These are phyloP conservation scores for Oeneis ivallda DNA, from an alignment of 2,888 invertebrate genomes.

Conservation along the genomic window DNA sequence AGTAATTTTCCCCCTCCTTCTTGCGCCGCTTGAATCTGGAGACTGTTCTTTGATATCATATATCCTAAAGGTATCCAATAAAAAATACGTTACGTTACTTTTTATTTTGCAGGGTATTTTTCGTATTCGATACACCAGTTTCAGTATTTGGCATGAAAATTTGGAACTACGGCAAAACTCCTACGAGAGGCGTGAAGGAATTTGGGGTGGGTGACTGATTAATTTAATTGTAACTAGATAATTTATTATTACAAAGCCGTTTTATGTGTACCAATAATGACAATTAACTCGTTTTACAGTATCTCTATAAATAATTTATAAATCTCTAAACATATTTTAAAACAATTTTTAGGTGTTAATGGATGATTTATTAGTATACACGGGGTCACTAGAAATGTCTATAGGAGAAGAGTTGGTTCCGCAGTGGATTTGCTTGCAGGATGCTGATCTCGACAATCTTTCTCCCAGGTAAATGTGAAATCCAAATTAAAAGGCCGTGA, in stretches of 20 bases:
- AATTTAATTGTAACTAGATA: background rate
- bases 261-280: background rate
- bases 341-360: constrained; percentile 83
- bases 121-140: constrained; percentile 89
- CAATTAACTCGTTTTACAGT: too few relatives aligned
- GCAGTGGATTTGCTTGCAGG: constrained; percentile 71
- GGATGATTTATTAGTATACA: constrained; percentile 90
- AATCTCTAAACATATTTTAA: too few relatives aligned
- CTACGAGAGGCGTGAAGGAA: constrained; percentile 89
- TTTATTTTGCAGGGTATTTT: constrained; percentile 83
- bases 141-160: constrained; percentile 88
- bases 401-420: constrained; percentile 59
- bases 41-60: background rate
- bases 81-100: background rate
- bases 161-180: constrained; percentile 93
- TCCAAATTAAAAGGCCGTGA: too few relatives aligned
- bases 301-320: too few relatives aligned
- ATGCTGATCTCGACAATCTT: constrained; percentile 58
- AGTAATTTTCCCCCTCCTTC: too few relatives aligned
- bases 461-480: constrained; percentile 55
- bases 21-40: too few relatives aligned
- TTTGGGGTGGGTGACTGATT: constrained; percentile 82
- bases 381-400: constrained; percentile 84
- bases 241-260: background rate
- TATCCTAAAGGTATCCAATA: too few relatives aligned